phyloP scores from a whole-genome alignment of 1,140 invertebrate genomes.

The Pseudobourletiella spinata region DNA sequence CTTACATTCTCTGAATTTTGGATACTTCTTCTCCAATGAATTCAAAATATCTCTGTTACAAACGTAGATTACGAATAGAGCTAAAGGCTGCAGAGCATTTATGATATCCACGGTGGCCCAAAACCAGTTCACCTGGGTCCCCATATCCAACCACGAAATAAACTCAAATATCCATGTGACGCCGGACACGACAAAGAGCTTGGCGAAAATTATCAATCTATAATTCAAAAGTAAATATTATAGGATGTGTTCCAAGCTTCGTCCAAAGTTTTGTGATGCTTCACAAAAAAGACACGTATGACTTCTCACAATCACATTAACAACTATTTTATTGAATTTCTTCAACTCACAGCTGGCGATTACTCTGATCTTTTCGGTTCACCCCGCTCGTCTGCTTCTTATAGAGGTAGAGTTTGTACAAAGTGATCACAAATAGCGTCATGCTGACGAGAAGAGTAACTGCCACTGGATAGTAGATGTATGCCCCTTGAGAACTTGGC shows the following conservation, averaged over 20 bases:
- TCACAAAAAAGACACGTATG: too few species aligned
- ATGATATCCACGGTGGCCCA: conserved; percentile 49
- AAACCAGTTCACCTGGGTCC: conserved; percentile 20
- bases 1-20: background rate
- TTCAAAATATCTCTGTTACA: conserved; percentile 48
- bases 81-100: conserved; percentile 72
- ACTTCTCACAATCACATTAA: background rate
- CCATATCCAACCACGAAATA: conserved; percentile 38
- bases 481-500: conserved; percentile 3
- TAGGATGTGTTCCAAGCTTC: background rate
- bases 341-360: conserved; percentile 5
- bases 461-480: conserved; percentile 21
- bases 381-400: conserved; percentile 12
- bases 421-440: conserved; percentile 19
- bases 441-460: conserved; percentile 15
- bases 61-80: conserved; percentile 78
- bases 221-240: conserved; percentile 9
- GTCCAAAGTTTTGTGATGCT: background rate
- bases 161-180: conserved; percentile 39
- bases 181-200: conserved; percentile 40
- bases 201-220: conserved; percentile 38
- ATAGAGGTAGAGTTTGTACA: conserved; percentile 10
- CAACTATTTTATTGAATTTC: background rate
- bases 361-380: background rate
- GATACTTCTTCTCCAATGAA: background rate